Evolutionary conservation across 2,888 invertebrate genomes (phyloP).

Genomic region (Drosophila vallismaia): DNA sequence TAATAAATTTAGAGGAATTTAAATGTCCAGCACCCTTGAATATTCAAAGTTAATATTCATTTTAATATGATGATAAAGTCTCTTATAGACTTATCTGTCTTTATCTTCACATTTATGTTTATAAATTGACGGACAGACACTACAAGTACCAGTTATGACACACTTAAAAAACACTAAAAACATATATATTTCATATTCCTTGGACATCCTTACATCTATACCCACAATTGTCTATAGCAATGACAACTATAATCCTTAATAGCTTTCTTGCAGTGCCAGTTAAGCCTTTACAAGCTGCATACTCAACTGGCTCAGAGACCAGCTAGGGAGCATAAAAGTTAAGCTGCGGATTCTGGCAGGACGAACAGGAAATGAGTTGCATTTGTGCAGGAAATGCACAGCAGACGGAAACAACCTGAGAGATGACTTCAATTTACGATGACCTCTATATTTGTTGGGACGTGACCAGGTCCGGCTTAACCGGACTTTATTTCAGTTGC

Average conservation of each 20-base stretch:
- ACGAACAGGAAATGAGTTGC: slow-evolving; percentile 31
- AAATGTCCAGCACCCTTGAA: no score
- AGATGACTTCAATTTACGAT: slow-evolving; percentile 4
- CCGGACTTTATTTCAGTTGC: neutral
- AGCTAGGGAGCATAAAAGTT: slow-evolving; percentile 1
- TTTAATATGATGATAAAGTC: no score
- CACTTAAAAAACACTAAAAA: no score
- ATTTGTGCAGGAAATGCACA: slow-evolving; percentile 23
- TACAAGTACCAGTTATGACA: no score
- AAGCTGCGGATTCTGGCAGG: slow-evolving; percentile 6
- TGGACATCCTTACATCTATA: no score
- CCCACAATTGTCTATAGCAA: neutral
- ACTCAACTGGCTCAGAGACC: neutral
- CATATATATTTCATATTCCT: no score
- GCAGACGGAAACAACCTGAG: slow-evolving; percentile 11
- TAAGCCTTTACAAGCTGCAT: slow-evolving; percentile 3
- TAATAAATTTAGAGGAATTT: no score
- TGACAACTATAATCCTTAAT: neutral
- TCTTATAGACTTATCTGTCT: no score
- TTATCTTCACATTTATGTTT: no score
- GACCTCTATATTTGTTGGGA: slow-evolving; percentile 1
- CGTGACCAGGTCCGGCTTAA: neutral
- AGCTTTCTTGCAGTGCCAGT: neutral
- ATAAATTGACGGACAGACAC: no score
- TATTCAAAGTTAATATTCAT: no score